These are phyloP conservation scores for Apostichopus leukothele DNA, from an alignment of 53 echinoderm and acorn worm species.

Conservation along the genomic window DNA sequence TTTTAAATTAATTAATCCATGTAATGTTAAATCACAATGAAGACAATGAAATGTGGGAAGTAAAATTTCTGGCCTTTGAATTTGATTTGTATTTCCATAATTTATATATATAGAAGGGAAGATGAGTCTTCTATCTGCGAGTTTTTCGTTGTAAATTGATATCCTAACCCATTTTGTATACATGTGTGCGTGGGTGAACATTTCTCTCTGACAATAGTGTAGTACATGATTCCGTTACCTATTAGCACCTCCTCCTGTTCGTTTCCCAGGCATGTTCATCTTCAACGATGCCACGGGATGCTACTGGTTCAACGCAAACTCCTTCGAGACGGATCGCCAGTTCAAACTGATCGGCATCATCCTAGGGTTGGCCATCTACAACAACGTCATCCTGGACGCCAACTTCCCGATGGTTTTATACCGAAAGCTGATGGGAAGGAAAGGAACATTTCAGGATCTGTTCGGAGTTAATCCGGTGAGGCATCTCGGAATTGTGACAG, in stretches of 20 bases:
- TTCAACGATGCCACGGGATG: slow-evolving; percentile 61
- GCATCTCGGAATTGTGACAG: neutral
- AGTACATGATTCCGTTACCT: neutral
- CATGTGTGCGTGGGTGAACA: no score
- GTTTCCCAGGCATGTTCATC: slow-evolving; percentile 77
- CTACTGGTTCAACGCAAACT: slow-evolving; percentile 96
- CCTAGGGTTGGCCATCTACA: slow-evolving; percentile 96
- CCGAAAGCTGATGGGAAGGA: slow-evolving; percentile 84
- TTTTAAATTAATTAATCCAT: no score
- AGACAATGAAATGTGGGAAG: no score
- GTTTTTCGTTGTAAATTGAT: no score
- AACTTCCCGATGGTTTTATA: slow-evolving; percentile 97
- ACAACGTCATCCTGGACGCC: slow-evolving; percentile 94
- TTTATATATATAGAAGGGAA: no score
- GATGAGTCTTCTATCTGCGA: no score
- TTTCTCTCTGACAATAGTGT: neutral
- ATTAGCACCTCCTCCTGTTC: neutral
- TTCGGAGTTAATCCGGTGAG: slow-evolving; percentile 78
- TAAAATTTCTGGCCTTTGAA: no score
- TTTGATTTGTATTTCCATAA: no score
- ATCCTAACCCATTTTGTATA: no score
- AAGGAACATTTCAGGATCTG: slow-evolving; percentile 76
- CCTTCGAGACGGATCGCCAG: slow-evolving; percentile 94
- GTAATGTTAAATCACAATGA: no score
- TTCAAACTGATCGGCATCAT: slow-evolving; percentile 94